phyloP scores from a whole-genome alignment of 2,888 invertebrate genomes.

The Elmis aenea region DNA sequence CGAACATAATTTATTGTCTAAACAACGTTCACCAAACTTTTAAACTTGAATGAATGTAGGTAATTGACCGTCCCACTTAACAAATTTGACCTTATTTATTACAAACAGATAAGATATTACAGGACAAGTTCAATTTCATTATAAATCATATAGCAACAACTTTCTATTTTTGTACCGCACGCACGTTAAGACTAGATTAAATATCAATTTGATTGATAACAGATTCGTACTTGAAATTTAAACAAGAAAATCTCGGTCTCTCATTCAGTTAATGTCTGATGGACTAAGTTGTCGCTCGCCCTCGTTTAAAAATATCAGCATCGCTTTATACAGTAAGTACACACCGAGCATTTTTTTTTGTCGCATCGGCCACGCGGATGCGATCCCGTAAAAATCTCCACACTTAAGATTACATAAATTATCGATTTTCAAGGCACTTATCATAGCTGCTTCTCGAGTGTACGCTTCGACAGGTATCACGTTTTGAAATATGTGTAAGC shows the following conservation, averaged over 20 bases:
- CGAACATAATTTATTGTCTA: no score
- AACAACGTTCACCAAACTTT: no score
- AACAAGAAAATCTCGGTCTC: no score
- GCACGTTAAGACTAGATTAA: no score
- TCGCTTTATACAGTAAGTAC: conserved; percentile 73
- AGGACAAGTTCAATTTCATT: no score
- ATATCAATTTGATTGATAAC: background rate
- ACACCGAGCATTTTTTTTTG: conserved; percentile 71
- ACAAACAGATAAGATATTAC: no score
- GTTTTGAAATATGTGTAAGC: conserved; percentile 87
- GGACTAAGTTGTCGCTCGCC: conserved; percentile 86
- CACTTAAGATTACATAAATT: conserved; percentile 73
- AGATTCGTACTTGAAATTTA: conserved; percentile 1
- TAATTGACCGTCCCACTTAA: no score
- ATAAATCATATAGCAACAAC: no score
- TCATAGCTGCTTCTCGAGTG: conserved; percentile 91
- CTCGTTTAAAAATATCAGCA: conserved; percentile 79
- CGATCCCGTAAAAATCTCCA: conserved; percentile 80
- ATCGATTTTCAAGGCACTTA: conserved; percentile 74
- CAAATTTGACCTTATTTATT: no score
- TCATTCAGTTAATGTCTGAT: conserved; percentile 57
- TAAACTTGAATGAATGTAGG: no score
- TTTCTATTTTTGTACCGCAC: no score
- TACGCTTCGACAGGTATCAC: conserved; percentile 88
- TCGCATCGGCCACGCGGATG: conserved; percentile 66